Conservation (phyloP, 92 coral and sea anemone species). For the Palythoa caribaeorum region DNA sequence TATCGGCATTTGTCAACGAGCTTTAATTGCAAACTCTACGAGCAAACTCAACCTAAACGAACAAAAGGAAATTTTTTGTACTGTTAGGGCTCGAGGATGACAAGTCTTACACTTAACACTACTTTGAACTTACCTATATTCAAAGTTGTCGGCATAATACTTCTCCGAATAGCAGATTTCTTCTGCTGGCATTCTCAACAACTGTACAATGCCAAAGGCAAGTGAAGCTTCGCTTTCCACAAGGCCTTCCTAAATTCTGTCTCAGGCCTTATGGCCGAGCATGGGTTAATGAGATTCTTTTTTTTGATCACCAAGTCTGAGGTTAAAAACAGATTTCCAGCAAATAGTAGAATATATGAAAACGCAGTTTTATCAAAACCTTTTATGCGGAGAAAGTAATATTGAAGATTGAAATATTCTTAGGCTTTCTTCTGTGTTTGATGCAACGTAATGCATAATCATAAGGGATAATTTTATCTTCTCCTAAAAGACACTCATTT, state of each 20-base stretch:
- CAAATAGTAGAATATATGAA: not conserved
- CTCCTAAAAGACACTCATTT: not conserved
- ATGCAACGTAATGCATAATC: not conserved
- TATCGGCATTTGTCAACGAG: not conserved
- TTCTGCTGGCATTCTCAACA: slow-evolving; percentile 51
- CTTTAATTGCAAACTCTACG: not conserved
- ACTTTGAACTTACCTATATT: slow-evolving; percentile 77
- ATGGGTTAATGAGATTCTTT: not conserved
- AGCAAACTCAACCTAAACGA: too few species aligned
- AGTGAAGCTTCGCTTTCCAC: not conserved
- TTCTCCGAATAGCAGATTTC: slow-evolving; percentile 91
- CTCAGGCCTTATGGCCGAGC: not conserved
- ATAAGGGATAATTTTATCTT: not conserved
- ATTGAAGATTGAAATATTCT: not conserved
- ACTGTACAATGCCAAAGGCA: too few species aligned
- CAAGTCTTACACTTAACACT: not conserved
- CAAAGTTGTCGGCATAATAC: slow-evolving; percentile 83
- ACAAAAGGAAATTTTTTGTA: not conserved
- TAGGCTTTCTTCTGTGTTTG: not conserved
- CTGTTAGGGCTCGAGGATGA: not conserved
- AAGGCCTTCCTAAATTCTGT: not conserved
- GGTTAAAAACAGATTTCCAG: not conserved
- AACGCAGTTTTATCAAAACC: not conserved
- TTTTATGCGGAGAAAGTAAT: not conserved
- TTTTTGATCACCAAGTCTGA: not conserved